These are phyloP conservation scores for Tanypteryx hageni DNA, from an alignment of 2,888 invertebrate species.

Conservation along the genomic window DNA sequence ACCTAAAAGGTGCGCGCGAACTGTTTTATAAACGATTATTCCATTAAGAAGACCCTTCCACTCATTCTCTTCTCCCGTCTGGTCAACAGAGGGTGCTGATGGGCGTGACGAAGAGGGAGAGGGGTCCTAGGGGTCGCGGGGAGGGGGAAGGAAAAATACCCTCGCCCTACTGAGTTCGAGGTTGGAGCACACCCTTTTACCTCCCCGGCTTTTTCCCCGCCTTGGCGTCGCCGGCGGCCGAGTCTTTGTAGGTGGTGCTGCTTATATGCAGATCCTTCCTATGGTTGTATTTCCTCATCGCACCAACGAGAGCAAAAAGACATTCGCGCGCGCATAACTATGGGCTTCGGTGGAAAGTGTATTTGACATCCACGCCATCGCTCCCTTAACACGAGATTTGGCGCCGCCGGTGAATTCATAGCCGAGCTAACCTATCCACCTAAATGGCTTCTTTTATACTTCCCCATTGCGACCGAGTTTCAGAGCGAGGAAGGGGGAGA, in stretches of 20 bases:
- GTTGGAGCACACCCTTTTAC: neutral
- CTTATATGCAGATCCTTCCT: neutral
- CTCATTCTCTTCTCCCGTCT: neutral
- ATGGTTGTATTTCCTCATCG: neutral
- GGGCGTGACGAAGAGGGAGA: neutral
- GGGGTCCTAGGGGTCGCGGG: neutral
- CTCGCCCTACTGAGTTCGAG: neutral
- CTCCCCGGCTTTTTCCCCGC: neutral
- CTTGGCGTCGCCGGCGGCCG: neutral
- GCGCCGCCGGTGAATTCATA: neutral
- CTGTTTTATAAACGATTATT: slow-evolving; percentile 24
- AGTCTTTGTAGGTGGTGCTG: neutral
- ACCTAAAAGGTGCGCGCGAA: neutral
- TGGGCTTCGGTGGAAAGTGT: neutral
- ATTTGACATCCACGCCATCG: neutral
- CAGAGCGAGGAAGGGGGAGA: neutral
- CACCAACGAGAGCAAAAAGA: neutral
- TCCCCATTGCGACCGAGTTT: neutral
- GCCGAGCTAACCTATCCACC: neutral
- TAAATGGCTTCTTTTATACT: slow-evolving; percentile 4
- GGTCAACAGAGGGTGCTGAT: slow-evolving; percentile 20
- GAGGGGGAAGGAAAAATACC: too few species aligned
- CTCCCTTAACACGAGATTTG: neutral
- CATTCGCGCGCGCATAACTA: neutral
- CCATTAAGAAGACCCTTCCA: neutral